phyloP scores from a whole-genome alignment of 2,888 invertebrate genomes.

The Ennomos fuscantarius region DNA sequence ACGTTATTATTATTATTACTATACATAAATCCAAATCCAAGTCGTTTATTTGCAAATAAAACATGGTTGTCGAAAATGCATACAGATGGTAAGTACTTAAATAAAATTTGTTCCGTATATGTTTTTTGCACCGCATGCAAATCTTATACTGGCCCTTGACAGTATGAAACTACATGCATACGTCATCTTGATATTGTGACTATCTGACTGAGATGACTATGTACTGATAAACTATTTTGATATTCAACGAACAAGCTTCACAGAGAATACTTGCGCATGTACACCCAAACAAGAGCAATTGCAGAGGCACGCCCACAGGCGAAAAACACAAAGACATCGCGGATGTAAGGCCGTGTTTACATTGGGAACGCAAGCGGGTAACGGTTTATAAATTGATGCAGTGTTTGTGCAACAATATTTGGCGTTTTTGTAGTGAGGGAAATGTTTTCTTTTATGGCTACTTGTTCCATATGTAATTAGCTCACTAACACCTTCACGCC shows the following conservation, averaged over 20 bases:
- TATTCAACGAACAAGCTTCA: conserved; percentile 2
- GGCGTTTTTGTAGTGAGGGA: neutral
- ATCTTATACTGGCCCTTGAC: too few species aligned
- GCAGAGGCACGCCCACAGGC: conserved; percentile 55
- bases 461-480: neutral
- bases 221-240: neutral
- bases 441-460: neutral
- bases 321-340: conserved; percentile 47
- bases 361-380: conserved; percentile 26
- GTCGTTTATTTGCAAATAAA: too few species aligned
- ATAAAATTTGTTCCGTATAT: too few species aligned
- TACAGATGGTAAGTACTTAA: too few species aligned
- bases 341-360: conserved; percentile 25
- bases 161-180: too few species aligned
- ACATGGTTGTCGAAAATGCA: too few species aligned
- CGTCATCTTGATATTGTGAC: too few species aligned
- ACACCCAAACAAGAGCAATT: conserved; percentile 30
- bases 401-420: neutral
- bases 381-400: conserved; percentile 1
- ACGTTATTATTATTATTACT: too few species aligned
- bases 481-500: neutral
- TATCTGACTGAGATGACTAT: too few species aligned
- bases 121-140: too few species aligned
- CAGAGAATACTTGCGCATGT: conserved; percentile 3
- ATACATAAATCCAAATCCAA: too few species aligned